Base-by-base conservation (phyloP, 1,140 invertebrate species). In the Sycobia sp. region DNA sequence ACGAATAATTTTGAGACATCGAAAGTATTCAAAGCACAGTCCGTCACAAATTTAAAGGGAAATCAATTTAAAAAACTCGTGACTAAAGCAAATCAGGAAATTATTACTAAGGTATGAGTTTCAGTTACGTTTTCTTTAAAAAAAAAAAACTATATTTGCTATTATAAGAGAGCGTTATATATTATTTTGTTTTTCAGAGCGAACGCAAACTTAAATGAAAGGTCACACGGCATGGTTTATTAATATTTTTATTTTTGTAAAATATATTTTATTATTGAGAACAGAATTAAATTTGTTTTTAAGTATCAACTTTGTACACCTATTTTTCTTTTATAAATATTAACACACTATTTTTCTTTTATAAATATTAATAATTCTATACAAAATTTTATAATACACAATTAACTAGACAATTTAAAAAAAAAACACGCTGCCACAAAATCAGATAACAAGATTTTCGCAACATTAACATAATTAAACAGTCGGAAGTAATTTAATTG, bases 251-350 rank as follows among this genome's bases (percentile, higher is more conserved):
- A 8, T 39, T 41, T 50, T 51, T 27, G 8, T 22, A 29, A 11
- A 46, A 46, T 0, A 32, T 57, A 3, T 20, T 34, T n/a, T 14
- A 32, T 41, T 13, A 49, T 59, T 50, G 36, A 25, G 18, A 50
- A 64, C 32, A 51, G 46, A 50, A 41, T 43, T 25, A 41, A 64
- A 41, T 32, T 20, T 50, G 13, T 29, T 49, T 32, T 49, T 32
- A 10, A 18, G 18, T n/a, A 41, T 41, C 4, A 32, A 46, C 16
- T 14, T 32, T 23, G 32, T 20, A 32, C 13, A 13, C 9, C 13
- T 32, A 32, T 49, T 32, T 25, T 7, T 14, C 18, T 49, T 49
- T 29, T 29, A 29, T 49, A 2, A 49, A 49, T 3, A 16, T 7
- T 0, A 29, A 29, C 8, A 0, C 3, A 5, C 29, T 1, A 16